Base-by-base conservation (phyloP, 2,797 vertebrate genomes). In the Diglossa cyanea region DNA sequence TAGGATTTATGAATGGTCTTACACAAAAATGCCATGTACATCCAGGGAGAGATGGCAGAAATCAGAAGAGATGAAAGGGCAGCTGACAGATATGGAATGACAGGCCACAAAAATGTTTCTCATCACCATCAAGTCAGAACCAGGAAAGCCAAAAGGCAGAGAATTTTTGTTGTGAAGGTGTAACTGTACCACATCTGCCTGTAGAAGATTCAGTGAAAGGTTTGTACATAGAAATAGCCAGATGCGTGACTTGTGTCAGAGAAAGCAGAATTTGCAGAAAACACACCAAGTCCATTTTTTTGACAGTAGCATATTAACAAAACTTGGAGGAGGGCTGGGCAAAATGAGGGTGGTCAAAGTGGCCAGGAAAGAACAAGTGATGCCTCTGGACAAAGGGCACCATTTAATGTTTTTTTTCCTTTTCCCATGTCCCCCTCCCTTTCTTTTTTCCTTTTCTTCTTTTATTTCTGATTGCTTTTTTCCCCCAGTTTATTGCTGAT, bases 381-480 rank as follows among this genome's bases (percentile, higher is more conserved):
- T 54, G 12, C 9, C 45, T 47, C 47, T 47, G 24, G 61, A 40
- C 25, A 86, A 75, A 88, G 25, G 35, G 28, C 39, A 90, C 19
- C 10, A 40, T n/a, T 80, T 76, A 9, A 50, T 33, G 47, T 2
- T 3, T 51, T 61, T 61, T 48, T 68, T 55, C 16, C 55, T 65
- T 61, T 13, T 12, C 37, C 17, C 19, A 39, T 2, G 6, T 55
- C 18, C 4, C 11, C 7, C 17, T 14, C 9, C 0, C 3, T 31
- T 37, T 31, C 39, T n/a, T n/a, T 6, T 28, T 19, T n/a, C 16
- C 15, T 35, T 57, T 35, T 11, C 10, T 65, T 61, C 6, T 37
- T 93, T 88, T 84, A n/a, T 72, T 68, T 88, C 48, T 30, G 11
- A 47, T 84, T 80, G 13, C 40, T 71, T 74, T 40, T 90, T 20